phyloP scores from a whole-genome alignment of 2,797 vertebrate genomes.

The Acanthornis magna region DNA sequence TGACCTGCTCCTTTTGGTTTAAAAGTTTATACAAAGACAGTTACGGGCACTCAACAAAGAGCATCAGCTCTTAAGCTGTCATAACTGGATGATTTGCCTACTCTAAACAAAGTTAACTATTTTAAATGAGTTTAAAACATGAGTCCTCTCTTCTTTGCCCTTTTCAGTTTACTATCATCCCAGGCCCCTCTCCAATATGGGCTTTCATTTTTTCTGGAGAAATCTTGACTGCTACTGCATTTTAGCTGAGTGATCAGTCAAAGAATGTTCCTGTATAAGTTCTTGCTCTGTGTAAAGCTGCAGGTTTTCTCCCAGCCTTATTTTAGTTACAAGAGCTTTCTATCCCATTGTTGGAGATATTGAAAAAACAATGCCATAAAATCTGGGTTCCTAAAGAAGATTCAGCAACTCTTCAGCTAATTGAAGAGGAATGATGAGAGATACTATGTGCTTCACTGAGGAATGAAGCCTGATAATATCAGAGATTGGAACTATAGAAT shows the following conservation, averaged over 20 bases:
- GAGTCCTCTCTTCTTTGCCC: background rate
- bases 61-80: background rate
- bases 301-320: background rate
- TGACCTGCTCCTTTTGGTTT: background rate
- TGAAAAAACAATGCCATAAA: background rate
- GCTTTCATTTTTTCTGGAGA: background rate
- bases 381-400: background rate
- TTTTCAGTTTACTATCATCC: background rate
- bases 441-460: background rate
- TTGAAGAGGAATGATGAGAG: background rate
- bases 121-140: background rate
- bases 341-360: background rate
- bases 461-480: background rate
- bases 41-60: background rate
- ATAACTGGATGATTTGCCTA: background rate
- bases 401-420: background rate
- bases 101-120: background rate
- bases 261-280: background rate
- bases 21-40: background rate
- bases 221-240: background rate
- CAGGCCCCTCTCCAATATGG: fast-evolving
- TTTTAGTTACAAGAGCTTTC: background rate
- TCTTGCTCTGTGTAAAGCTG: background rate
- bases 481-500: background rate
- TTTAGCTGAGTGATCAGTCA: background rate